phyloP scores from a whole-genome alignment of 1,140 invertebrate species.

The Temnothorax curvispinosus region DNA sequence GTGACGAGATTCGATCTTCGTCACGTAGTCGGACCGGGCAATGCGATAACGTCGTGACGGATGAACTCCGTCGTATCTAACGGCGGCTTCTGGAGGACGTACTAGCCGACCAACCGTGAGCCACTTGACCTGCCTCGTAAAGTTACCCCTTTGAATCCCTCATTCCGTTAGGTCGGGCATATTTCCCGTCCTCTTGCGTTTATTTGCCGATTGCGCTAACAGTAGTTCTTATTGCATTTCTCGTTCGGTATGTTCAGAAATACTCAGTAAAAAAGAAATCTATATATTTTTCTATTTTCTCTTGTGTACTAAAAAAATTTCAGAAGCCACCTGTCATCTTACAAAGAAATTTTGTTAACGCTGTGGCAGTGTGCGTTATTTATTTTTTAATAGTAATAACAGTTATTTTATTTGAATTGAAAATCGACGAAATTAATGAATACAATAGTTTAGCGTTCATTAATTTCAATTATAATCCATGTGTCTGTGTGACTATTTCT shows the following conservation, averaged over 20 bases:
- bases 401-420: background rate
- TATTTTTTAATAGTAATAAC: background rate
- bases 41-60: conserved; percentile 64
- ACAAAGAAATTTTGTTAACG: background rate
- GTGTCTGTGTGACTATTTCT: background rate
- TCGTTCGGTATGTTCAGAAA: background rate
- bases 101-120: conserved; percentile 14
- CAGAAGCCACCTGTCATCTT: background rate
- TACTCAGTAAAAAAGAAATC: background rate
- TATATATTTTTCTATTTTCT: background rate
- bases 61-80: conserved; percentile 45
- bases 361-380: background rate
- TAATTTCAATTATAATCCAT: background rate
- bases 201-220: conserved; percentile 5
- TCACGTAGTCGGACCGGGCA: conserved; percentile 53
- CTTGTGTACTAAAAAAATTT: background rate
- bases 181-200: conserved; percentile 29
- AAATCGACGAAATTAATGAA: background rate
- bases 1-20: conserved; percentile 66
- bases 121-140: conserved; percentile 35
- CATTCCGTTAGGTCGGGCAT: conserved; percentile 20
- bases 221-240: conserved; percentile 25
- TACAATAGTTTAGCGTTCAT: background rate
- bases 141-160: conserved; percentile 45
- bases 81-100: conserved; percentile 40